Base-by-base conservation (phyloP, 2,113 vertebrate genomes). In the Gorsachius goisagi region DNA sequence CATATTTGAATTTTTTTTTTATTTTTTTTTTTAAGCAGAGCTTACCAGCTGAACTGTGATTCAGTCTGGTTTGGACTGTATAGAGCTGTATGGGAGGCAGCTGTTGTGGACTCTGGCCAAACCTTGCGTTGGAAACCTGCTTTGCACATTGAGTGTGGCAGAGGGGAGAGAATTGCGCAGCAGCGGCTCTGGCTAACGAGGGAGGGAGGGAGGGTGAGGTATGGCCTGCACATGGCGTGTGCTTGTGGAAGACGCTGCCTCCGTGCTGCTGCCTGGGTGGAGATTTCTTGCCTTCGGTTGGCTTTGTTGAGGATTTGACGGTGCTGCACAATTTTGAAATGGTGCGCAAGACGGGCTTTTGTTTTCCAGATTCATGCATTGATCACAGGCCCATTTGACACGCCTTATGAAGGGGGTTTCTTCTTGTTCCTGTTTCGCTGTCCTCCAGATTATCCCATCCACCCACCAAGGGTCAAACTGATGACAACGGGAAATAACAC, bases 371-470 rank as follows among this genome's bases (percentile, higher is more conserved):
- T 99, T 98, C 99, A 99, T 85, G 99, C 99, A 62, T 98, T 99
- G 97, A 99, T 99, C 97, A 99, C 99, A 41, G 99, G 99, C 74
- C 99, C 99, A 23, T 99, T 99, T 88, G 99, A 99, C 98, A 99
- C 99, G 35, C 99, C 99, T 39, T 99, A 99, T 85, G 99, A 99
- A 98, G 99, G 99, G 23, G 99, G 99, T 71, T 99, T 99, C 98
- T 99, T 99, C 98, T 98, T 99, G 96, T 99, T 99, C 98, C 98
- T 99, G 97, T 99, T 99, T 97, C 99, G 99, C 97, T 99, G 99
- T 97, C 99, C 99, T 71, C 99, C 99, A 15, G 99, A 99, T 97
- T 99, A 99, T 93, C 99, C 99, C 88, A 99, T 99, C 97, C 99
- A 99, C 98, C 99, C 99, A 5, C 99, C 99, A 15, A 96, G 99